Base-by-base conservation (phyloP, 2,113 vertebrate genomes). In the Saguinus midas region DNA sequence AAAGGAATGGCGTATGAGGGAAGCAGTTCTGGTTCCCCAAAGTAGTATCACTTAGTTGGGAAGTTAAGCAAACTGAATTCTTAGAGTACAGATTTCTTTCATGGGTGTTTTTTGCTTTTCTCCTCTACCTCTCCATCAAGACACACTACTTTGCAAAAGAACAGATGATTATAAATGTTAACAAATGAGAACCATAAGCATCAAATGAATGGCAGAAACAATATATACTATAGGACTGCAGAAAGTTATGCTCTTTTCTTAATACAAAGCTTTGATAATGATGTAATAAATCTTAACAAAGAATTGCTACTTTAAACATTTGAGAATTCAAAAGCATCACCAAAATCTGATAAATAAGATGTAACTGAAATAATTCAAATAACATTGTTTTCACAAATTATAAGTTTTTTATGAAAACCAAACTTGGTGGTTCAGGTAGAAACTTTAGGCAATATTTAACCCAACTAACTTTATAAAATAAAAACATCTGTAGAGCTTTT, bases 261-360 rank as follows among this genome's bases (percentile, higher is more conserved):
- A 70, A 35, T 23, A 58, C 81, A 80, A 91, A 70, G 57, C 32
- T 70, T 87, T 90, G 55, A 55, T 29, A n/a, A 64, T 6, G 6
- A 80, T 17, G 40, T 52, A 55, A 57, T 73, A 90, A 43, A 91
- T 55, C 43, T 58, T 70, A 84, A 83, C 8, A 70, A 37, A 52
- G 32, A 91, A 79, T 32, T 82, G 12, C 66, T 81, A 52, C 27
- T 29, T 81, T 80, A 84, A 78, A 25, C 18, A 48, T 66, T 61
- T 79, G 61, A 94, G 76, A 50, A 90, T 88, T 95, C 23, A 93
- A 61, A 90, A 57, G 50, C n/a, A 12, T 45, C 57, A 97, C 64
- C 93, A 70, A 90, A 76, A 87, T 86, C 18, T 94, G 57, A 48
- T n/a, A 80, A 23, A 29, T 37, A n/a, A 90, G 45, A 79, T 37